phyloP scores from a whole-genome alignment of 2,888 invertebrate genomes.

The Cheiracanthium punctorium region DNA sequence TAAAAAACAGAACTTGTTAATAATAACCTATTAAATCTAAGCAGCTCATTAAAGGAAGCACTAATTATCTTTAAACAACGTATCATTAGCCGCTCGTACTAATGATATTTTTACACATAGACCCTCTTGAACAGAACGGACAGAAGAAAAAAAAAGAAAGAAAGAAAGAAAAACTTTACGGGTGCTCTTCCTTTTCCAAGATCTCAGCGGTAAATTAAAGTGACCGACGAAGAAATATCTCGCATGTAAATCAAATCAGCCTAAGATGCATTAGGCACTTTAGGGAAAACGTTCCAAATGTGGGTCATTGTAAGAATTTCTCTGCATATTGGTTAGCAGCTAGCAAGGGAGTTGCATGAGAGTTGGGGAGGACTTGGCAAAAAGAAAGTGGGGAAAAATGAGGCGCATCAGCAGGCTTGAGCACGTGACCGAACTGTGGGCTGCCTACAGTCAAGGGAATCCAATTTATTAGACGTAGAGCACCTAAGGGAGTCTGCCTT shows the following conservation, averaged over 20 bases:
- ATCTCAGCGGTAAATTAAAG: background rate
- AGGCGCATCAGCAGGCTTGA: conserved; percentile 31
- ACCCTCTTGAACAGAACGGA: too few species aligned
- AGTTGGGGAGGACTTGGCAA: conserved; percentile 21
- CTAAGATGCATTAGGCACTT: background rate
- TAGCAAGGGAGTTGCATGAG: conserved; percentile 35
- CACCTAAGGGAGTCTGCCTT: conserved; percentile 39
- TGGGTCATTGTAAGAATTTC: conserved; percentile 20
- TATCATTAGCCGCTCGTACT: too few species aligned
- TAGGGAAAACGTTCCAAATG: conserved; percentile 33
- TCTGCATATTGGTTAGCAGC: conserved; percentile 21
- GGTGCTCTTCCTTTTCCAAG: too few species aligned
- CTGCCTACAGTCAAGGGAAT: conserved; percentile 55
- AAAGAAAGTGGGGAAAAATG: conserved; percentile 21
- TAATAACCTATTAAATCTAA: too few species aligned
- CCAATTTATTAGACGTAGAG: conserved; percentile 64
- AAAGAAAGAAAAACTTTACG: too few species aligned
- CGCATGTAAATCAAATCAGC: background rate
- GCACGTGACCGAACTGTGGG: conserved; percentile 56
- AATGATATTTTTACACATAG: too few species aligned
- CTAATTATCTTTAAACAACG: too few species aligned
- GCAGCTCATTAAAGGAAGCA: too few species aligned
- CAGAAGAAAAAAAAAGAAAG: too few species aligned
- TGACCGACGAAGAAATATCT: background rate
- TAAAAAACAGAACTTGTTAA: too few species aligned